Percentiles rank a stretch among this genome's conserved stretches.
phyloP scores from a whole-genome alignment of 2,888 invertebrate species.

The Deroplatys truncata region DNA sequence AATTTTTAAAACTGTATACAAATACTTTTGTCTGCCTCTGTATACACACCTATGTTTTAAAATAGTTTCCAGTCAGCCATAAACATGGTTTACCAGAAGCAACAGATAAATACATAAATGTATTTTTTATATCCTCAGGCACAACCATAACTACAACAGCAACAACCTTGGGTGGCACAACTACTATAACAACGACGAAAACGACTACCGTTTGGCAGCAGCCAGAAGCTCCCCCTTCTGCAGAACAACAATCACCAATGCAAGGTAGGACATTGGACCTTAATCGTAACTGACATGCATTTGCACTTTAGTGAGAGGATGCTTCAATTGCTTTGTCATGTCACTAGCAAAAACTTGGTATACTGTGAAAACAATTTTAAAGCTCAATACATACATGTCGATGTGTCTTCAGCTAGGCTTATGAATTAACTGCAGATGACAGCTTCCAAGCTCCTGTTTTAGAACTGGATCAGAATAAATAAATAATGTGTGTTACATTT shows the following conservation, averaged over 20 bases:
- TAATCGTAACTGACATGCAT: background rate
- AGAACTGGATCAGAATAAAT: too few relatives aligned
- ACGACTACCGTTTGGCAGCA: background rate
- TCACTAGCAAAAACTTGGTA: background rate
- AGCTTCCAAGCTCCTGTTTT: too few relatives aligned
- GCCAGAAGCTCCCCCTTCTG: background rate
- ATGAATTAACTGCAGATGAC: too few relatives aligned
- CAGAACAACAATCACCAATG: slow-evolving; percentile 22
- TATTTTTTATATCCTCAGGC: background rate
- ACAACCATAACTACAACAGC: background rate
- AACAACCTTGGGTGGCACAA: background rate
- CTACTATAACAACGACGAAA: background rate
- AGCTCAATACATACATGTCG: too few relatives aligned
- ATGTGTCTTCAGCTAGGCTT: too few relatives aligned
- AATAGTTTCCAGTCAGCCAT: too few relatives aligned
- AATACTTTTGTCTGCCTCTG: too few relatives aligned
- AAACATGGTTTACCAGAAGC: too few relatives aligned
- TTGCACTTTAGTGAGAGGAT: background rate
- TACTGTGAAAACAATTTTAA: background rate
- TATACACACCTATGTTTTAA: too few relatives aligned
- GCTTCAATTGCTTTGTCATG: background rate
- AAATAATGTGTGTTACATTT: too few relatives aligned
- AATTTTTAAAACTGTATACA: too few relatives aligned
- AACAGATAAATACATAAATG: too few relatives aligned
- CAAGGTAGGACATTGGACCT: slow-evolving; percentile 26